These are phyloP conservation scores for Triplophysa rosa DNA, from an alignment of 2,113 vertebrate species.

Conservation along the genomic window DNA sequence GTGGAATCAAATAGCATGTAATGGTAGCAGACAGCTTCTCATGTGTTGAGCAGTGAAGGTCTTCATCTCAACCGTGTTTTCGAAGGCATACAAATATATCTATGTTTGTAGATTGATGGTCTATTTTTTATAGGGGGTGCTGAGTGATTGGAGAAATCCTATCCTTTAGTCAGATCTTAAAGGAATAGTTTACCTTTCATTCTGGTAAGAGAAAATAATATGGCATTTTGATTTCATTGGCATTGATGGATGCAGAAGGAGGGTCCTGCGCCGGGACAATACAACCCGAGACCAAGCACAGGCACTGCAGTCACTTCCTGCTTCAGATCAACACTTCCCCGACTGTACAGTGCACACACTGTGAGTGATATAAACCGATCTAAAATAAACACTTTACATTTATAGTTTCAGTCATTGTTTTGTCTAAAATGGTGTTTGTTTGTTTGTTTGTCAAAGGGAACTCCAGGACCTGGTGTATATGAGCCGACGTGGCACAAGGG, in stretches of 20 bases:
- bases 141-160: neutral
- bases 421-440: neutral
- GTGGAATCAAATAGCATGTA: conserved; percentile 62
- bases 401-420: neutral
- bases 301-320: conserved; percentile 72
- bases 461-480: conserved; percentile 72
- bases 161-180: neutral
- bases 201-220: too few relatives aligned
- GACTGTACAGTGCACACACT: conserved; percentile 64
- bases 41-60: conserved; percentile 1
- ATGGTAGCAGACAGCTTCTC: conserved; percentile 53
- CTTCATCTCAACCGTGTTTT: conserved; percentile 8
- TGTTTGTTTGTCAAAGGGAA: conserved; percentile 65
- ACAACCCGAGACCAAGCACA: conserved; percentile 63
- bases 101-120: conserved; percentile 4
- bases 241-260: conserved; percentile 67
- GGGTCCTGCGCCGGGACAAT: conserved; percentile 78
- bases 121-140: neutral
- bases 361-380: conserved; percentile 68
- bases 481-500: conserved; percentile 62
- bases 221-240: neutral
- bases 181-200: too few relatives aligned
- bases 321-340: conserved; percentile 78
- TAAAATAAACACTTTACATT: neutral
- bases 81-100: conserved; percentile 29